phyloP scores from a whole-genome alignment of 2,888 invertebrate species.

The Hymenopus coronatus region DNA sequence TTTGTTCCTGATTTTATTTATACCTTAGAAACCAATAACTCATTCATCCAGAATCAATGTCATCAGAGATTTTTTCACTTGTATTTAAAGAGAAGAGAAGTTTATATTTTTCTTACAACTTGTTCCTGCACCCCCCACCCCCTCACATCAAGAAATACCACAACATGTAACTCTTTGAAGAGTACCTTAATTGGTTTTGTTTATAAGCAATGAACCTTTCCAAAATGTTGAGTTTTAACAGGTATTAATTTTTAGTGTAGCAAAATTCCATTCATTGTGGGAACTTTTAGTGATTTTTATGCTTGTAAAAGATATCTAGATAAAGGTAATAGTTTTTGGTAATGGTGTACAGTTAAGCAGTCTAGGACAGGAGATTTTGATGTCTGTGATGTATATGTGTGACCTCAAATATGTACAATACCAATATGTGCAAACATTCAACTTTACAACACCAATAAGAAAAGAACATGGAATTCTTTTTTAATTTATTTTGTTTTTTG shows the following conservation, averaged over 20 bases:
- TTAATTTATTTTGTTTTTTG: neutral
- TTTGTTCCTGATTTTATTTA: slow-evolving; percentile 7
- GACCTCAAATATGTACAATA: neutral
- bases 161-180: too few species aligned
- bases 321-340: neutral
- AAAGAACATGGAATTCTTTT: neutral
- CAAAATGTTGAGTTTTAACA: neutral
- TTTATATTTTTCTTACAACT: neutral
- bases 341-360: neutral
- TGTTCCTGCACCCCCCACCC: neutral
- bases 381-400: neutral
- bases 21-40: neutral
- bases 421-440: neutral
- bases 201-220: neutral
- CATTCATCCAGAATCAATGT: slow-evolving; percentile 10
- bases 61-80: neutral
- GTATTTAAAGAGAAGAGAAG: neutral
- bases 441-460: neutral
- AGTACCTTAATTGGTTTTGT: neutral
- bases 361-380: neutral
- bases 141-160: too few species aligned
- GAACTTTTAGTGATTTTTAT: neutral
- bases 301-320: neutral
- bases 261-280: neutral
- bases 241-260: neutral